Conservation (phyloP, 2,888 invertebrate species). For the Leptinotarsa tumamoca region DNA sequence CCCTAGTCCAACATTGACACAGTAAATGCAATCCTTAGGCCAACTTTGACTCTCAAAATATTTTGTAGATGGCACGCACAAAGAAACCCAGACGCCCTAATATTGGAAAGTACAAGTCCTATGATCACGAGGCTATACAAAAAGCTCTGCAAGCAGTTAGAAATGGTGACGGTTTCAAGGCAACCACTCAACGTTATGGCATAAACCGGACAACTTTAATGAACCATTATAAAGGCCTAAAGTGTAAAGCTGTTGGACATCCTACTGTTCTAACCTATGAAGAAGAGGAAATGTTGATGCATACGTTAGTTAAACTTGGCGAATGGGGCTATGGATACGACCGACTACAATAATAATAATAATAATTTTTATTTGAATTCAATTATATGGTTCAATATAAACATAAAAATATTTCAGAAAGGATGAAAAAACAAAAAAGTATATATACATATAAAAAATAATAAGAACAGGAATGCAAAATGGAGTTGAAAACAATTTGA, state of each 20-base stretch:
- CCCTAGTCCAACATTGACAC: slow-evolving; percentile 7
- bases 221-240: slow-evolving; percentile 23
- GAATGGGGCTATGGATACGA: not conserved
- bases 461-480: no score
- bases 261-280: no score
- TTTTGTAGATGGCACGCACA: slow-evolving; percentile 9
- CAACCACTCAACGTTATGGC: slow-evolving; percentile 25
- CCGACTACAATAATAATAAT: no score
- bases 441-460: no score
- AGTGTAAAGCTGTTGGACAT: slow-evolving; percentile 26
- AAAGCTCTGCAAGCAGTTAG: slow-evolving; percentile 20
- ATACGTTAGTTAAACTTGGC: not conserved
- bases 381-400: no score
- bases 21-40: slow-evolving; percentile 7
- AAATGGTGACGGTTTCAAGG: slow-evolving; percentile 20
- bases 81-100: slow-evolving; percentile 10
- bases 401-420: no score
- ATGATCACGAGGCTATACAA: slow-evolving; percentile 13
- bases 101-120: slow-evolving; percentile 18
- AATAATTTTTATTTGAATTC: no score
- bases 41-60: slow-evolving; percentile 27
- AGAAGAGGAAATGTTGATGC: no score
- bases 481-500: no score
- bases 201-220: slow-evolving; percentile 35
- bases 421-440: no score